Conservation (phyloP, 2,113 vertebrate species). For the Neopipo cinnamomea region DNA sequence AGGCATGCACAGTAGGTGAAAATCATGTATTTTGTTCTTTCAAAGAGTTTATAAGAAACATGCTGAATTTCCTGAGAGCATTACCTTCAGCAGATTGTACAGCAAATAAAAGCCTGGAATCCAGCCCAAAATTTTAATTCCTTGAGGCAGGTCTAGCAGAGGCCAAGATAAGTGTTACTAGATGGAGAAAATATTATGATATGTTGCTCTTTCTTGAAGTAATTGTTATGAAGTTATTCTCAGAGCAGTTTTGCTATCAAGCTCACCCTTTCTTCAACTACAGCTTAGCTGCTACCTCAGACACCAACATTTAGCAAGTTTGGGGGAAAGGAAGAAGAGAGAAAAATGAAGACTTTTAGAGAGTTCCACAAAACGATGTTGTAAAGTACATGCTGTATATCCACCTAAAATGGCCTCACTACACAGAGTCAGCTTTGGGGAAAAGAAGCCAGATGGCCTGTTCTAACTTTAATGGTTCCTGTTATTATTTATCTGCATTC, state of each 20-base stretch:
- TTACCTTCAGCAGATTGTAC: not conserved
- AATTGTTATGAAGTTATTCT: conserved; percentile 36
- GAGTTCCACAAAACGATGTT: conserved; percentile 1
- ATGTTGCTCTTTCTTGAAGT: conserved; percentile 12
- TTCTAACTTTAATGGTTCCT: conserved; percentile 34
- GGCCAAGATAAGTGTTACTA: conserved; percentile 15
- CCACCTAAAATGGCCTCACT: not conserved
- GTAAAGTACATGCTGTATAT: conserved; percentile 46
- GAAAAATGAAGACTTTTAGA: conserved; percentile 27
- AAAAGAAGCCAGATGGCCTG: conserved; percentile 33
- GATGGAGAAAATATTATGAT: conserved; percentile 7
- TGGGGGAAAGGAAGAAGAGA: not conserved
- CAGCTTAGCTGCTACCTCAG: conserved; percentile 20
- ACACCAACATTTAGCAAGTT: conserved; percentile 20
- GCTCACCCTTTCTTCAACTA: conserved; percentile 23
- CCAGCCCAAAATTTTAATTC: conserved; percentile 28
- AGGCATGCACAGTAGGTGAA: not conserved
- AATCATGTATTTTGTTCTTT: not conserved
- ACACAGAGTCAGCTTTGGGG: conserved; percentile 32
- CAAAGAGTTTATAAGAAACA: not conserved
- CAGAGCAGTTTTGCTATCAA: conserved; percentile 45
- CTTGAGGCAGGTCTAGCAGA: not conserved
- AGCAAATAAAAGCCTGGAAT: conserved; percentile 3
- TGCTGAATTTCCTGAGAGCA: not conserved
- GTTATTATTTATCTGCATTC: conserved; percentile 65